Base-by-base conservation (phyloP, 1,140 invertebrate species). In the Catajapyx aquilonaris region DNA sequence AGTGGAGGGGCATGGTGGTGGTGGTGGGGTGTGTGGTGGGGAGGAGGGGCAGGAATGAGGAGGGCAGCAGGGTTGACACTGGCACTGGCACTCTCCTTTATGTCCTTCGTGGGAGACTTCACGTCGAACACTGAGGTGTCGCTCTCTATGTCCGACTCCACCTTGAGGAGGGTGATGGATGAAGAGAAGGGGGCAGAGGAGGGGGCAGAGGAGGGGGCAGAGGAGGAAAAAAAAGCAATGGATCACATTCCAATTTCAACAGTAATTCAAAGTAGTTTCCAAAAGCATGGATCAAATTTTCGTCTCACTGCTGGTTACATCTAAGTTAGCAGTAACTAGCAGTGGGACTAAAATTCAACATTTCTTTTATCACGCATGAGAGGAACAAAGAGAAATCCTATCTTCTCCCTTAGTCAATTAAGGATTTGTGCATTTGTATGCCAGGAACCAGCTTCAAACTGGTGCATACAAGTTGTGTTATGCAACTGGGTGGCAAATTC, bases 81-180 rank as follows among this genome's bases (percentile, higher is more conserved):
- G 7, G 7, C 23, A 28, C 23, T 28, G 23, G 23, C 23, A 28
- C 23, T 28, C 13, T 28, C 23, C 13, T 28, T 28, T 9, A 28
- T 65, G 39, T 67, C 66, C 4, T 56, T 48, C 1, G 51, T 55
- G 22, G 53, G 59, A 36, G 57, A 65, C 47, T 63, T 68, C 4
- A 62, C 65, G 21, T 68, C 66, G 44, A 70, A 70, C 40, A 66
- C 64, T 13, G 64, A 68, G 10, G 55, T 62, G 39, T 70, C 67
- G 36, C 64, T 67, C 39, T 70, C 68, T 32, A 68, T 54, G 46
- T 70, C 67, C 32, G 67, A 69, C 44, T 70, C 67, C 43, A 68
- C 65, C 65, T 66, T 49, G 38, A 52, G 52, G 23, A 28, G 23
- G 7, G 23, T 9, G 7, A 7, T 28, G 23, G 23, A 13, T 7